A percentile compares a stretch with the other conserved stretches of the same genome.
These are phyloP conservation scores for Pogona vitticeps DNA, from an alignment of 2,113 vertebrate genomes.

Conservation along the genomic window DNA sequence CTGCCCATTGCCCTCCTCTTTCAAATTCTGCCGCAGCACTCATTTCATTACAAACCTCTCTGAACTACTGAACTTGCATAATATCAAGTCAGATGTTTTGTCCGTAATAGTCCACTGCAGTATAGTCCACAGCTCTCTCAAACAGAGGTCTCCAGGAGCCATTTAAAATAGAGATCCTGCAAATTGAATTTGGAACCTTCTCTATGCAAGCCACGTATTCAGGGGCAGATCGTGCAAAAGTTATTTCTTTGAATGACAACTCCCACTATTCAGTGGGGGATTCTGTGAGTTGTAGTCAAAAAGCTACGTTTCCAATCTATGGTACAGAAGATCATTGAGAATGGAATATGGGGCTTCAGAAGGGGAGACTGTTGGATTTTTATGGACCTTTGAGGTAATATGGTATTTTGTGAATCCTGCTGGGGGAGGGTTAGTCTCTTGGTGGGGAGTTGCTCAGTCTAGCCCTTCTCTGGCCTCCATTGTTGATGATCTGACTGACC, in stretches of 20 bases:
- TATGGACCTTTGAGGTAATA: background rate
- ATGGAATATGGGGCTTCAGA: background rate
- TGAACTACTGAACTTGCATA: background rate
- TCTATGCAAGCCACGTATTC: too few species aligned
- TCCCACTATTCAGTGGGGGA: too few species aligned
- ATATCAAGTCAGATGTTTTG: background rate
- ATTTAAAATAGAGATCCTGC: background rate
- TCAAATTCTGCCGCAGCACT: background rate
- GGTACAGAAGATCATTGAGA: too few species aligned
- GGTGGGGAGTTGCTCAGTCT: too few species aligned
- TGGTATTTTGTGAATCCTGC: too few species aligned
- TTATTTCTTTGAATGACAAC: background rate
- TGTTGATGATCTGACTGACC: too few species aligned
- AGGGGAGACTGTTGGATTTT: background rate
- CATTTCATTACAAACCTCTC: background rate
- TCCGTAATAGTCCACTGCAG: background rate
- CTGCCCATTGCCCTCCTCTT: constrained; percentile 60
- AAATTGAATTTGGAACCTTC: background rate
- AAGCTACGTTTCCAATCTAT: too few species aligned
- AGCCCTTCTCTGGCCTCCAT: background rate
- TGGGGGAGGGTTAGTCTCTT: too few species aligned
- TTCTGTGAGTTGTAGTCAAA: too few species aligned
- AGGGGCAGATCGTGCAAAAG: too few species aligned
- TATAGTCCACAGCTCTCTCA: background rate
- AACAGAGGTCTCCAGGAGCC: background rate